These are phyloP conservation scores for Peromyscus californicus DNA, from an alignment of 2,113 vertebrate species.

Conservation along the genomic window DNA sequence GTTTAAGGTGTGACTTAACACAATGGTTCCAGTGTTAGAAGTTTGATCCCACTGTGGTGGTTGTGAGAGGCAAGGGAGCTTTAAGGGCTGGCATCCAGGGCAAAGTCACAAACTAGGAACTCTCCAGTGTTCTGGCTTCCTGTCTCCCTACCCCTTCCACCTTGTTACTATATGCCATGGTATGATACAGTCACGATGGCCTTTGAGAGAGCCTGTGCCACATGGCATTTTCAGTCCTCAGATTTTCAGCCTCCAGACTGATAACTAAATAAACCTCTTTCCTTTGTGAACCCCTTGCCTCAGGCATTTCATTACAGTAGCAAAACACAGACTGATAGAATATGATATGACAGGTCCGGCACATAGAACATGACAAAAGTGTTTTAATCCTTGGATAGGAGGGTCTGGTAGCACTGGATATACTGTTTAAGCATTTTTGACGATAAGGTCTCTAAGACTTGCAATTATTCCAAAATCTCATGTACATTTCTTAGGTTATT, in stretches of 20 bases:
- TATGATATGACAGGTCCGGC: neutral
- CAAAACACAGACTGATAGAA: neutral
- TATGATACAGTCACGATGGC: neutral
- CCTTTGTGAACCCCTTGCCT: neutral
- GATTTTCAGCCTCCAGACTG: neutral
- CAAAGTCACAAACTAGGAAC: neutral
- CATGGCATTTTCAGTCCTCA: neutral
- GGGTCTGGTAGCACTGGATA: neutral
- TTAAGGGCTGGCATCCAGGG: neutral
- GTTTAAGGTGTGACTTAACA: neutral
- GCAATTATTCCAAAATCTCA: constrained; percentile 6
- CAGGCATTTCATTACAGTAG: neutral
- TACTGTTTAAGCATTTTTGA: neutral
- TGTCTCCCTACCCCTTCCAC: neutral
- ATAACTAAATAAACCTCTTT: neutral
- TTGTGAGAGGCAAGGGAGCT: too few species aligned
- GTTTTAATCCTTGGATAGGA: neutral
- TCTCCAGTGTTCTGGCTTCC: neutral
- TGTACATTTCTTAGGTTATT: constrained; percentile 1
- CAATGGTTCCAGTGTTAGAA: neutral
- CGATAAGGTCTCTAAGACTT: constrained; percentile 45
- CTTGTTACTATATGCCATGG: neutral
- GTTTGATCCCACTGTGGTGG: neutral
- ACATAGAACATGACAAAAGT: neutral
- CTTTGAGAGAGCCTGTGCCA: neutral